Conservation (phyloP, 2,797 vertebrate genomes). For the Melanotaenia maccullochi region DNA sequence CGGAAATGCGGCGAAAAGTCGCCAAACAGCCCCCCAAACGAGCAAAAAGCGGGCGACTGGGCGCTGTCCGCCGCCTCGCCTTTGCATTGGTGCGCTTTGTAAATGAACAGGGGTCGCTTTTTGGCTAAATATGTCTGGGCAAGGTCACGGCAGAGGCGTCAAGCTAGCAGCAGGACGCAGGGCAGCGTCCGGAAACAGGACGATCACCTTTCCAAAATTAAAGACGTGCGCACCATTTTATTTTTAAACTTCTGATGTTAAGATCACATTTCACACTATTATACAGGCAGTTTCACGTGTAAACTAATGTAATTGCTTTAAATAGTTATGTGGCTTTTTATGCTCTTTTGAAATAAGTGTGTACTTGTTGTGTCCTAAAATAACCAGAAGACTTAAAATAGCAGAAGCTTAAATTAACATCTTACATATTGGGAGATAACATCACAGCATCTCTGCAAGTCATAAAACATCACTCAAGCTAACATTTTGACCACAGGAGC, state of each 20-base stretch:
- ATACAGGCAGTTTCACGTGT: too few relatives aligned
- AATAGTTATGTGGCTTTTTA: not conserved
- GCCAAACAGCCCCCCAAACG: slow-evolving; percentile 3
- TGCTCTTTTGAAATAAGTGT: not conserved
- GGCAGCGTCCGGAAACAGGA: not conserved
- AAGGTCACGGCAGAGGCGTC: slow-evolving; percentile 68
- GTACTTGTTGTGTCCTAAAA: not conserved
- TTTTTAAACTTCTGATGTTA: not conserved
- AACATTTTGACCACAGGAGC: not conserved
- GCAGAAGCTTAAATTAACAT: too few relatives aligned
- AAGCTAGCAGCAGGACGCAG: slow-evolving; percentile 20
- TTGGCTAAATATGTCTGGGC: slow-evolving; percentile 49
- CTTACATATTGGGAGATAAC: not conserved
- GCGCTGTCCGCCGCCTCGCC: accelerated
- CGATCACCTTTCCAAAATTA: slow-evolving; percentile 21
- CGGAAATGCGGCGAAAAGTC: slow-evolving; percentile 52
- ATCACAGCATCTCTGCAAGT: not conserved
- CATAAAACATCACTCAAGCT: not conserved
- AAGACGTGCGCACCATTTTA: not conserved
- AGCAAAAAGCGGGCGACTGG: accelerated
- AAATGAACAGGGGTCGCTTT: slow-evolving; percentile 34
- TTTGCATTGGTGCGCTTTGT: slow-evolving; percentile 4
- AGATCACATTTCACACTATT: too few relatives aligned
- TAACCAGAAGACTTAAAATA: not conserved
- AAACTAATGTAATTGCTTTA: not conserved